A percentile compares a stretch with the other conserved stretches of the same genome.
Conservation (phyloP, 1,140 invertebrate genomes). For the Lepeophtheirus salmonis region DNA sequence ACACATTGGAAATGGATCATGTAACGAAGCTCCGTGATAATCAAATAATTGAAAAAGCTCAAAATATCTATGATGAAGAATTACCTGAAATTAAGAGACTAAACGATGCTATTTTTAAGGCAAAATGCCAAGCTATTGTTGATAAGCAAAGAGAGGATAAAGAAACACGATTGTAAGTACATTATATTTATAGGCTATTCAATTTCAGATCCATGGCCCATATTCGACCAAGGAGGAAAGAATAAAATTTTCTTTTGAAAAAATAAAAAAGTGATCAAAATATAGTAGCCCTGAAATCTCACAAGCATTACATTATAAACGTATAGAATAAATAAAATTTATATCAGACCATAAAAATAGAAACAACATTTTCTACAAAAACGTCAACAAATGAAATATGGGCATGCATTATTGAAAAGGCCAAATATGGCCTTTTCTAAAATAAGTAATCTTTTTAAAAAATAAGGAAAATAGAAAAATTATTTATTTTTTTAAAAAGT, state of each 20-base stretch:
- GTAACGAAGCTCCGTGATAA: background rate
- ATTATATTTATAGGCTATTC: background rate
- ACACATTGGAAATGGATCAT: background rate
- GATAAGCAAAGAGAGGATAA: background rate
- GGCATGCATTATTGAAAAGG: too few relatives aligned
- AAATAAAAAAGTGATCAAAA: background rate
- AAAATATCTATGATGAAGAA: background rate
- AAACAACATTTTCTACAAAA: too few relatives aligned
- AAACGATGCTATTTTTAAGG: background rate
- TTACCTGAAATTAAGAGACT: slow-evolving; percentile 1
- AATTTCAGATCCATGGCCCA: background rate
- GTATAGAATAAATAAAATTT: background rate
- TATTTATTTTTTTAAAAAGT: too few relatives aligned
- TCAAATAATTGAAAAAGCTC: background rate
- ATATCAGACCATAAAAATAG: too few relatives aligned
- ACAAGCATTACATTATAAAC: too few relatives aligned
- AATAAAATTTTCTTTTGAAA: background rate
- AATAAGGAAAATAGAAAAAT: too few relatives aligned
- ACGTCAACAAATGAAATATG: too few relatives aligned
- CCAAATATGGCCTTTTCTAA: too few relatives aligned
- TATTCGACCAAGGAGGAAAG: background rate
- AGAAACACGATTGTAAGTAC: background rate
- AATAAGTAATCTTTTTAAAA: too few relatives aligned
- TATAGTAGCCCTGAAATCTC: too few relatives aligned
- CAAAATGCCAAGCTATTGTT: background rate